Conservation (phyloP, 2,113 vertebrate species). For the Alces alces region DNA sequence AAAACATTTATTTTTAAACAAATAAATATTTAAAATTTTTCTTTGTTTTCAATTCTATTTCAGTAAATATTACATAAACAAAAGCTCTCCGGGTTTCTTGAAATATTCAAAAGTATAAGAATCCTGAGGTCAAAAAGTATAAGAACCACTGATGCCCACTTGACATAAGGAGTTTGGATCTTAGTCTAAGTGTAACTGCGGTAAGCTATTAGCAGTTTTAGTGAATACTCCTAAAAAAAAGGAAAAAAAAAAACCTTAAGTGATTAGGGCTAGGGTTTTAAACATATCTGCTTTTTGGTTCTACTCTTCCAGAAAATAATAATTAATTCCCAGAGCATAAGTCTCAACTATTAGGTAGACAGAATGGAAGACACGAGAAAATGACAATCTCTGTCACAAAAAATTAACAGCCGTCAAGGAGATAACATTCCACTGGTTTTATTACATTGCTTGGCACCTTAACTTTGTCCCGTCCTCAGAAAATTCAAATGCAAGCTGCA, state of each 20-base stretch:
- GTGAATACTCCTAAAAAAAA: background rate
- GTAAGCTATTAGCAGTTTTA: background rate
- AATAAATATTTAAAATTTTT: background rate
- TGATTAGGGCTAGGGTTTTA: background rate
- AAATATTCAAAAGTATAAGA: background rate
- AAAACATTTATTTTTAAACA: conserved; percentile 18
- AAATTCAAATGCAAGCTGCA: background rate
- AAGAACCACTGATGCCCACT: background rate
- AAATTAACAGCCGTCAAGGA: background rate
- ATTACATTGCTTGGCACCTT: background rate
- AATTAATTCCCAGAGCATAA: background rate
- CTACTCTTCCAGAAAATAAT: background rate
- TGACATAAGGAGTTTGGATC: background rate
- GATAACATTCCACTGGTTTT: background rate
- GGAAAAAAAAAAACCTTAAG: background rate
- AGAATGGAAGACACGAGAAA: background rate
- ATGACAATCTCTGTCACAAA: background rate
- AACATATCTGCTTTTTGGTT: background rate
- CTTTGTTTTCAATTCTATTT: background rate
- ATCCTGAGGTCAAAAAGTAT: background rate
- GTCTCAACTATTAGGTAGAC: background rate
- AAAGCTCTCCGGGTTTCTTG: background rate
- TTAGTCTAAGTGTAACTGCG: background rate
- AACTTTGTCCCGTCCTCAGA: background rate
- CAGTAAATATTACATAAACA: background rate